Evolutionary conservation across 2,888 invertebrate species (phyloP).

Genomic region (Habrosyne pyritoides): DNA sequence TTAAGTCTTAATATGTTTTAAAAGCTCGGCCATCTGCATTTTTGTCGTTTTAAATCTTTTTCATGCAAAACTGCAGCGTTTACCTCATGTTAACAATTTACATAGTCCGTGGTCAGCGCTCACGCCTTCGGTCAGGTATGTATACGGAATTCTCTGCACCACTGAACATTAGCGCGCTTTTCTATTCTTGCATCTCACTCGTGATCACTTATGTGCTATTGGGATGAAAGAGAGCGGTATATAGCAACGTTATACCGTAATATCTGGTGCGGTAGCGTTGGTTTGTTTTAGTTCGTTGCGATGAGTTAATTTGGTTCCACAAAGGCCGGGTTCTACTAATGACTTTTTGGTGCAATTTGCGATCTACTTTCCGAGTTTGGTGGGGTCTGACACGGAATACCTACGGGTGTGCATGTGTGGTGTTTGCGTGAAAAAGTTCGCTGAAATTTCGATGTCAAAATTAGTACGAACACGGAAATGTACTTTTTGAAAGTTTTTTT

Average conservation of each 20-base stretch:
- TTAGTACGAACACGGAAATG: background rate
- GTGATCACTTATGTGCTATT: background rate
- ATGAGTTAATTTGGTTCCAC: constrained; percentile 6
- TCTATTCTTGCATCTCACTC: background rate
- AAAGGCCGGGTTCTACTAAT: constrained; percentile 5
- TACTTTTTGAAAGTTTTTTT: too few relatives aligned
- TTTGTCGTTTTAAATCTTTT: background rate
- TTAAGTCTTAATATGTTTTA: background rate
- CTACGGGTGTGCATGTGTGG: background rate
- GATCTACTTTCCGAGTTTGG: background rate
- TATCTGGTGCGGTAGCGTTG: background rate
- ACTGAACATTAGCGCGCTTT: background rate
- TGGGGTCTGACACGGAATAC: background rate
- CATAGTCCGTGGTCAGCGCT: background rate
- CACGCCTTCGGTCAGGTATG: background rate
- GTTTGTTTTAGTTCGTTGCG: constrained; percentile 1
- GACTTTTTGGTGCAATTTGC: constrained; percentile 9
- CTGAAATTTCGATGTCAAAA: background rate
- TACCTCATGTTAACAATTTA: constrained; percentile 2
- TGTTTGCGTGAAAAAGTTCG: background rate
- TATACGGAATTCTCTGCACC: background rate
- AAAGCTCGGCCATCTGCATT: background rate
- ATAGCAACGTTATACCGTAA: background rate
- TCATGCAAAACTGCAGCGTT: background rate
- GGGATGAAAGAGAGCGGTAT: background rate